phyloP scores from a whole-genome alignment of 2,113 vertebrate species.

The Chloropsis cyanopogon region DNA sequence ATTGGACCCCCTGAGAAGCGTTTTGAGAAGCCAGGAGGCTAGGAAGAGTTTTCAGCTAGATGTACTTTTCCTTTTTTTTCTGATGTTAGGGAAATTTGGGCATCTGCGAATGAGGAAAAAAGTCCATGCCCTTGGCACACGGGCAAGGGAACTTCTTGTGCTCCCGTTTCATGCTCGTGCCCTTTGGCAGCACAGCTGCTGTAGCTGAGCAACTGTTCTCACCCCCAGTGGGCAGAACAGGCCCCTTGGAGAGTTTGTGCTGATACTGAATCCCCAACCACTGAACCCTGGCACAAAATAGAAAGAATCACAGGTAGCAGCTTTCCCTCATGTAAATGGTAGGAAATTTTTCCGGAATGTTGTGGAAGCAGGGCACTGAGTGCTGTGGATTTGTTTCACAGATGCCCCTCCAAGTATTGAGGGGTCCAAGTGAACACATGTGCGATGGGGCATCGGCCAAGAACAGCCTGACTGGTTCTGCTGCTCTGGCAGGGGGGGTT shows the following conservation, averaged over 20 bases:
- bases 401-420: neutral
- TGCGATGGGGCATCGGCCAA: neutral
- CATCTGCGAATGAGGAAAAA: neutral
- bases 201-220: neutral
- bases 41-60: neutral
- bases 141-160: neutral
- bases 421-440: neutral
- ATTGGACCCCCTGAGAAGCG: neutral
- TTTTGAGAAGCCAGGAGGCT: neutral
- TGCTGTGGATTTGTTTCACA: neutral
- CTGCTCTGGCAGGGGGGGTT: neutral
- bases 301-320: neutral
- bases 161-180: neutral
- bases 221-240: neutral
- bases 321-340: neutral
- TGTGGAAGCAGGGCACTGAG: neutral
- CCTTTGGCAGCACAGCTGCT: neutral
- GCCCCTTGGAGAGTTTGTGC: neutral
- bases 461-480: neutral
- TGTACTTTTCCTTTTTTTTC: neutral
- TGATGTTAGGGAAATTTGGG: neutral
- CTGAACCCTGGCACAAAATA: neutral
- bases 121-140: neutral
- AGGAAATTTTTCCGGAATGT: neutral
- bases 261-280: neutral